These are phyloP conservation scores for Epistrophe eligans DNA, from an alignment of 2,888 invertebrate genomes.

Conservation along the genomic window DNA sequence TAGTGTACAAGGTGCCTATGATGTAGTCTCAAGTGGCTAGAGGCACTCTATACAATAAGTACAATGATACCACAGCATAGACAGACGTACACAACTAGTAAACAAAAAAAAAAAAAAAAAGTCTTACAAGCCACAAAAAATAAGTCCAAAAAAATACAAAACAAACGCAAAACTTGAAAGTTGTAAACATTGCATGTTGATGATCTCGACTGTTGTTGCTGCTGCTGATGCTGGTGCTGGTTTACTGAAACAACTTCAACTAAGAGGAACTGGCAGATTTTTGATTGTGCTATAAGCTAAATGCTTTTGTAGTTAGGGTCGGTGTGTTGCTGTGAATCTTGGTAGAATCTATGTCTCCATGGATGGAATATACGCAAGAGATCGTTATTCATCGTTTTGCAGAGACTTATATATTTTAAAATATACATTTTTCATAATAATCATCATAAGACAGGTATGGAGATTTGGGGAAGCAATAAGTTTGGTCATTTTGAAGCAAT, in stretches of 20 bases:
- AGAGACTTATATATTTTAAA: conserved; percentile 9
- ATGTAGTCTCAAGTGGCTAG: conserved; percentile 49
- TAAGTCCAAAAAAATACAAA: conserved; percentile 39
- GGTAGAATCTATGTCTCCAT: conserved; percentile 43
- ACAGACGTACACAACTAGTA: conserved; percentile 34
- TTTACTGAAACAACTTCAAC: conserved; percentile 33
- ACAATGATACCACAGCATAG: conserved; percentile 13
- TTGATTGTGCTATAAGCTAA: neutral
- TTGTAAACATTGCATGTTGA: conserved; percentile 75
- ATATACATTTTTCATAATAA: conserved; percentile 34
- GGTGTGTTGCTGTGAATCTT: conserved; percentile 28
- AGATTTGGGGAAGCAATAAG: conserved; percentile 16
- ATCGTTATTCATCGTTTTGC: conserved; percentile 37
- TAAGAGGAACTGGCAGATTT: conserved; percentile 7
- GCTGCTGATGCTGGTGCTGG: conserved; percentile 38
- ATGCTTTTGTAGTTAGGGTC: conserved; percentile 14
- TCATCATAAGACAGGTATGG: neutral
- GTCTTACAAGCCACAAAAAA: conserved; percentile 22
- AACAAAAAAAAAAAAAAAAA: conserved; percentile 37
- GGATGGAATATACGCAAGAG: neutral
- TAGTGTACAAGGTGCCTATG: conserved; percentile 59
- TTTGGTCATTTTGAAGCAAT: conserved; percentile 36
- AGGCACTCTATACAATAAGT: conserved; percentile 26
- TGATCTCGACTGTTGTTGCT: conserved; percentile 63
- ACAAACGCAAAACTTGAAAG: conserved; percentile 72